phyloP scores from a whole-genome alignment of 2,797 vertebrate species.

The Tangara arthus region DNA sequence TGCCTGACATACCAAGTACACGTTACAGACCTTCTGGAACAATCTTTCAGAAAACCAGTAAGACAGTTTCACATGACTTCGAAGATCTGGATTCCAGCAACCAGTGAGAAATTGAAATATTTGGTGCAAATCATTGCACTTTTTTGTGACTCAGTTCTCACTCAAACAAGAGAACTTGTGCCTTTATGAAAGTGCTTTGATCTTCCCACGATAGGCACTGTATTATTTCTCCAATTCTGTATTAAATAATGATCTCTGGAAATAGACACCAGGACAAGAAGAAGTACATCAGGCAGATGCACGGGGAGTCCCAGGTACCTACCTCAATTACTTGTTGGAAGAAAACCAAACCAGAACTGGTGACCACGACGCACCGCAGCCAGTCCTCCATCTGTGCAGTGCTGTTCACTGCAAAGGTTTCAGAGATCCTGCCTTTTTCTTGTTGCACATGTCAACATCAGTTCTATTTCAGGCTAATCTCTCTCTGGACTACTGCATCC shows the following conservation, averaged over 20 bases:
- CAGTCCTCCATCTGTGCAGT: background rate
- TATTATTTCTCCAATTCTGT: background rate
- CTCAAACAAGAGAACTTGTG: background rate
- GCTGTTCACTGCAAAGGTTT: background rate
- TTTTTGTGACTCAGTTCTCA: background rate
- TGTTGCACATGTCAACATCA: background rate
- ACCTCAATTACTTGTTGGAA: background rate
- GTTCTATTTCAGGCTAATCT: background rate
- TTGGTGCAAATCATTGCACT: background rate
- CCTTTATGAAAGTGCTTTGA: background rate
- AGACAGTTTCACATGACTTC: background rate
- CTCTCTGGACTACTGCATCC: background rate
- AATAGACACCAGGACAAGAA: background rate
- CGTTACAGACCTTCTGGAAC: background rate
- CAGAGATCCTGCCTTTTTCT: background rate
- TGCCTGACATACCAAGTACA: background rate
- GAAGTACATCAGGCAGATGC: background rate
- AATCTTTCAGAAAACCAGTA: background rate
- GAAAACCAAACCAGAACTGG: background rate
- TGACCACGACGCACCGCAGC: background rate
- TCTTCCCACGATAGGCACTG: background rate
- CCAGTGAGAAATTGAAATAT: background rate
- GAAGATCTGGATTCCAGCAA: background rate
- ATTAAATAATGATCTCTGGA: background rate
- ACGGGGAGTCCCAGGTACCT: background rate